These are phyloP conservation scores for Sebastiscus albofasciatus DNA, from an alignment of 2,797 vertebrate genomes.

Conservation along the genomic window DNA sequence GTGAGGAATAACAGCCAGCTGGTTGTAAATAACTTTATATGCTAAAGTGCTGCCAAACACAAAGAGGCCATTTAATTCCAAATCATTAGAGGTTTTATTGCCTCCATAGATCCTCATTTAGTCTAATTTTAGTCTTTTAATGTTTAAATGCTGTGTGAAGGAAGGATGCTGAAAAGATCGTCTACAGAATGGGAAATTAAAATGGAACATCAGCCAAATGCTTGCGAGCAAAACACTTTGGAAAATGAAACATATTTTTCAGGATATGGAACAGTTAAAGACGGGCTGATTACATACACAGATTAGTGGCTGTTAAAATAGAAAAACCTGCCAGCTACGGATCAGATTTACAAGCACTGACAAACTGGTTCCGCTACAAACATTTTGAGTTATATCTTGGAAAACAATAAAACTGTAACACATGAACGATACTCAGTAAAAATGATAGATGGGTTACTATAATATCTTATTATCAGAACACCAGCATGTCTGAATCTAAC, in stretches of 20 bases:
- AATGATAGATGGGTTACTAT: background rate
- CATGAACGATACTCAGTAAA: background rate
- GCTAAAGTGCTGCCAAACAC: background rate
- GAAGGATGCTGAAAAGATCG: background rate
- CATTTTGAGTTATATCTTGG: background rate
- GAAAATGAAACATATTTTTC: background rate
- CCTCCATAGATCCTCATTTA: background rate
- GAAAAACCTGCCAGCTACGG: background rate
- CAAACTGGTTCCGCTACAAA: background rate
- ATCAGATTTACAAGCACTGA: background rate
- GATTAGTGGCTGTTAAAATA: background rate
- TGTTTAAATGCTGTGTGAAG: background rate
- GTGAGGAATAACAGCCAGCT: conserved; percentile 1
- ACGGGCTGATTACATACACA: background rate
- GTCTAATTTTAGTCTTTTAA: background rate
- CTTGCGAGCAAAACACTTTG: background rate
- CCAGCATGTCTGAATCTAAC: background rate
- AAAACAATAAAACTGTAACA: background rate
- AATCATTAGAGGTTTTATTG: background rate
- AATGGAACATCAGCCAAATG: background rate
- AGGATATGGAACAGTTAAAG: background rate
- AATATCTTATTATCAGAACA: background rate
- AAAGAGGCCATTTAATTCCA: background rate
- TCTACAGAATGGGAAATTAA: background rate
- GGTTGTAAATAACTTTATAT: conserved; percentile 2